Evolutionary conservation across 2,113 vertebrate genomes (phyloP), one percentile per base, ranked within the genome.

Genomic region (Paracanthobrama guichenoti): DNA sequence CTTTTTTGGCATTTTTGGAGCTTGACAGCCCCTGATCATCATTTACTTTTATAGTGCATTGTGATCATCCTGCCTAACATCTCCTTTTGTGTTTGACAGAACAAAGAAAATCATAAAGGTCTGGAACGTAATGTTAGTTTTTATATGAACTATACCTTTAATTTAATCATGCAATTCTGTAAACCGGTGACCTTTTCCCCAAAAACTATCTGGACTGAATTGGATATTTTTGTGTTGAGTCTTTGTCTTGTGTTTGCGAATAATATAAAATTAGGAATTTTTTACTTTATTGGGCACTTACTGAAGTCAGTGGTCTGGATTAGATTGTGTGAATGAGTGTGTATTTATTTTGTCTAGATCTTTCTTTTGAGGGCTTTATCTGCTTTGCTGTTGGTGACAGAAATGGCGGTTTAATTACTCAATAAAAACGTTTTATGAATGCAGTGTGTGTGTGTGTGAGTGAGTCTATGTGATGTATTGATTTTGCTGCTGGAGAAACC

Each of bases 331-430:
- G 55, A 73, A 64, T 59, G 72, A 82, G 82, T 67, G 79, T 83
- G 78, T 69, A 66, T 31, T 44, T 11, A n/a, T 82, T 79, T 79
- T 73, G 89, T 92, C 93, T 94, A 94, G 92, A 94, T 97, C 95
- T 95, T 95, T 90, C 93, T 91, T 88, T 90, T 93, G 96, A 97
- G 96, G 96, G 96, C 96, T 96, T 82, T 96, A 95, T 96, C 95
- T 96, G 95, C 97, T 97, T 96, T 94, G 94, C 96, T 94, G 95
- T 94, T 92, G 91, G 93, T 95, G 95, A 96, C 96, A 96, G 97
- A 98, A 99, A 98, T 98, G 97, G 96, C 96, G 97, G 96, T 98
- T 98, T 99, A 99, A 98, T 99, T 98, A 99, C 97, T 98, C 96
- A 97, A 97, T 99, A 97, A 97, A 96, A 97, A 93, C 92, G 91